Percentiles rank a stretch among this genome's conserved stretches.
phyloP scores from a whole-genome alignment of 2,113 vertebrate species.

The Phalacrocorax brasilianus region DNA sequence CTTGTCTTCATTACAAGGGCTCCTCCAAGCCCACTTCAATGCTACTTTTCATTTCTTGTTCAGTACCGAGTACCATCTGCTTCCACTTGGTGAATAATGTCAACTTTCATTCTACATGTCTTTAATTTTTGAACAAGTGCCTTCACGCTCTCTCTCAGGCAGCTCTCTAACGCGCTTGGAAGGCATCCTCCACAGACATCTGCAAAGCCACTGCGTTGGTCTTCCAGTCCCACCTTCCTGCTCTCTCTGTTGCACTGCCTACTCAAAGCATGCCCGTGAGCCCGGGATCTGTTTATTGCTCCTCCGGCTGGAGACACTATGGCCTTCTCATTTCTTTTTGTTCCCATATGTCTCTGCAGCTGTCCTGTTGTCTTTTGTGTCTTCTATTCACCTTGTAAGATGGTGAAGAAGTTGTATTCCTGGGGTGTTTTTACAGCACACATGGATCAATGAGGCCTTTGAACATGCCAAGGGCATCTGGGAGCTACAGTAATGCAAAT shows the following conservation, averaged over 20 bases:
- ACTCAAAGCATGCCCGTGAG: neutral
- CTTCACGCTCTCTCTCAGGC: neutral
- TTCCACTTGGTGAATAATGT: constrained; percentile 33
- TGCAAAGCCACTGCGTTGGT: neutral
- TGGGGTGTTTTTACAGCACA: neutral
- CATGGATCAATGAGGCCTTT: neutral
- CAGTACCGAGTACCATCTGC: constrained; percentile 36
- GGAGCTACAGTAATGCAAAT: constrained; percentile 39
- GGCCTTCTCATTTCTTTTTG: neutral
- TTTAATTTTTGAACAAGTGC: neutral
- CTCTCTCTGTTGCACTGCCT: neutral
- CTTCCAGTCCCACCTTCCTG: neutral
- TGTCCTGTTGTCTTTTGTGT: neutral
- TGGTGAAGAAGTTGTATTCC: constrained; percentile 2
- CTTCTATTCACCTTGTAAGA: neutral
- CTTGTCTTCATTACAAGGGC: constrained; percentile 36
- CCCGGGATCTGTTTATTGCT: neutral
- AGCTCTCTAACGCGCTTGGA: neutral
- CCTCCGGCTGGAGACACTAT: neutral
- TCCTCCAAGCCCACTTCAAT: constrained; percentile 18
- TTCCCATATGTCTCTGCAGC: neutral
- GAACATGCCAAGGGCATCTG: neutral
- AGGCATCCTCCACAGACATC: neutral
- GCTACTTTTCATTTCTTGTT: constrained; percentile 36
- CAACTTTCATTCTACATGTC: neutral